A percentile compares a stretch with the other conserved stretches of the same genome.
Evolutionary conservation across 2,113 vertebrate species (phyloP).

Genomic region (Corythornis vintsioides): DNA sequence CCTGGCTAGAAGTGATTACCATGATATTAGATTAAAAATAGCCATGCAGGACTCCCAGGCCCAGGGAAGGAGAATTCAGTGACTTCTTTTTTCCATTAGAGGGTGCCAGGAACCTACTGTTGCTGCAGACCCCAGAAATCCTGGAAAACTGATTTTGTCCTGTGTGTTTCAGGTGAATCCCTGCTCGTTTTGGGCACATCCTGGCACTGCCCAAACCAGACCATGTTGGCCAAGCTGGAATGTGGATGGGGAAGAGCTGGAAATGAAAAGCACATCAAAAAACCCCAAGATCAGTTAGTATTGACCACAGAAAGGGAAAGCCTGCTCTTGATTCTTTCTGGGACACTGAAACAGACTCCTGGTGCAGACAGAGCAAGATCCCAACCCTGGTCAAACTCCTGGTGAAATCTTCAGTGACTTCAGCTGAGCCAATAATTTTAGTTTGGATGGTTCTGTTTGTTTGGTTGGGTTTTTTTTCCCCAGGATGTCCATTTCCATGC

Average conservation of each 20-base stretch:
- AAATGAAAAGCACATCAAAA: background rate
- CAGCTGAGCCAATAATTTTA: background rate
- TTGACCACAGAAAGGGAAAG: background rate
- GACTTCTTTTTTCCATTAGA: slow-evolving; percentile 62
- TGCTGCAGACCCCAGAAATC: background rate
- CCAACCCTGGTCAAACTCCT: background rate
- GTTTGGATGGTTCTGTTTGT: background rate
- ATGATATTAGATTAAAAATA: slow-evolving; percentile 22
- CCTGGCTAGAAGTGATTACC: background rate
- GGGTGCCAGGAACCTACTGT: slow-evolving; percentile 62
- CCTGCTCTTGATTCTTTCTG: slow-evolving; percentile 32
- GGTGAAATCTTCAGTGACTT: background rate
- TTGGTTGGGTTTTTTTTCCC: background rate
- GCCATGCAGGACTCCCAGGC: background rate
- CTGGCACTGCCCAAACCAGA: background rate
- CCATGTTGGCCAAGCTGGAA: background rate
- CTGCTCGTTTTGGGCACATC: background rate
- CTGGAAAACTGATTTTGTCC: background rate
- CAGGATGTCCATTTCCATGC: background rate
- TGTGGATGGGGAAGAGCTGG: background rate
- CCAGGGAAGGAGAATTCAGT: background rate
- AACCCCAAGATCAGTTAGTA: too few species aligned
- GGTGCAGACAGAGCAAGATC: background rate
- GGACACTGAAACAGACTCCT: background rate
- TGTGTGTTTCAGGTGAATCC: background rate